These are phyloP conservation scores for Andrena praecox DNA, from an alignment of 2,888 invertebrate species.

Conservation along the genomic window DNA sequence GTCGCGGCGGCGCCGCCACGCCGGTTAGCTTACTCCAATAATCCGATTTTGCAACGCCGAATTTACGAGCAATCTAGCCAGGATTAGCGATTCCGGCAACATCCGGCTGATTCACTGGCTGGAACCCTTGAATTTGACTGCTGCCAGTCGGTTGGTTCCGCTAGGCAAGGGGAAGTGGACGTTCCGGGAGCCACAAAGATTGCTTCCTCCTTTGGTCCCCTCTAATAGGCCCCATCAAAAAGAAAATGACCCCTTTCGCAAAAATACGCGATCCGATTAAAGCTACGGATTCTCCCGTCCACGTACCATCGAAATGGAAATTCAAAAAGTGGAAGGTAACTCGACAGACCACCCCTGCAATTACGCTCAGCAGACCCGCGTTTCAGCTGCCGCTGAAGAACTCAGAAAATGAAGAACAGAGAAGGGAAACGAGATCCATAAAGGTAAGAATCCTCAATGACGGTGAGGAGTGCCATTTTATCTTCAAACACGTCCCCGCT, in stretches of 20 bases:
- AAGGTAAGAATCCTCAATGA: neutral
- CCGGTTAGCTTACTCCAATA: constrained; percentile 14
- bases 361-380: too few species aligned
- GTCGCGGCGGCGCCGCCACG: neutral
- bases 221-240: too few species aligned
- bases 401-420: too few species aligned
- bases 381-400: too few species aligned
- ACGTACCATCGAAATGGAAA: too few species aligned
- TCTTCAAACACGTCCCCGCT: neutral
- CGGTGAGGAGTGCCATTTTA: neutral
- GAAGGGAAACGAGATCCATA: too few species aligned
- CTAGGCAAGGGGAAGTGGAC: neutral
- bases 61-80: constrained; percentile 30
- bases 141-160: constrained; percentile 20
- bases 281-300: too few species aligned
- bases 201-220: neutral
- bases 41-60: constrained; percentile 37
- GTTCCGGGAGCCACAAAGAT: neutral
- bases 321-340: too few species aligned
- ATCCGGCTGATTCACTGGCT: constrained; percentile 33
- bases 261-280: too few species aligned
- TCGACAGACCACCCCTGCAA: too few species aligned
- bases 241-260: neutral
- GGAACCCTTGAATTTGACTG: constrained; percentile 14
- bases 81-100: constrained; percentile 23